Evolutionary conservation across 2,113 vertebrate species (phyloP).

Genomic region (Rhabdomys dilectus): DNA sequence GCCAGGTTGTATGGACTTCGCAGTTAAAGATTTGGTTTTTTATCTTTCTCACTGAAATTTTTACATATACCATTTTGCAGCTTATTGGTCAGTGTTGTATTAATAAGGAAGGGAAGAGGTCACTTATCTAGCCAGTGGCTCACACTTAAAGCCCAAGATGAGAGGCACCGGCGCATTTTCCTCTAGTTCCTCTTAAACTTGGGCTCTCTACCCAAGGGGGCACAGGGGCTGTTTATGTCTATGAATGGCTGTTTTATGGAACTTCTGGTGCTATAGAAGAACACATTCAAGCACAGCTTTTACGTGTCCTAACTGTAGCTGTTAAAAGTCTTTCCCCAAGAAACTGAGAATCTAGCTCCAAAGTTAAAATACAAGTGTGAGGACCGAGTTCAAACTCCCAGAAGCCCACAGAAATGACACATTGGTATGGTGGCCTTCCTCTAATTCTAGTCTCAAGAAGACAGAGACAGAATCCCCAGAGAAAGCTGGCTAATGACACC

Average conservation of each 20-base stretch:
- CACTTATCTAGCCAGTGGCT: constrained; percentile 23
- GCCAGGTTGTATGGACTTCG: constrained; percentile 64
- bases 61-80: constrained; percentile 25
- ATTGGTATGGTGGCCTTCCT: too few species aligned
- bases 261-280: background rate
- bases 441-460: background rate
- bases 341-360: background rate
- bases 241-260: background rate
- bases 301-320: background rate
- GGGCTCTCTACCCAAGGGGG: background rate
- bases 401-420: background rate
- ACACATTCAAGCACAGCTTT: background rate
- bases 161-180: background rate
- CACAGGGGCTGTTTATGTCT: background rate
- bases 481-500: background rate
- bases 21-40: constrained; percentile 56
- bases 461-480: background rate
- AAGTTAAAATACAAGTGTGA: background rate
- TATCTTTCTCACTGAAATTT: constrained; percentile 52
- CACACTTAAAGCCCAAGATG: background rate
- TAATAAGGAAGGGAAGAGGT: background rate
- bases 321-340: background rate
- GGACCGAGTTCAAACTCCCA: background rate
- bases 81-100: background rate
- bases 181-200: background rate